Evolutionary conservation across 2,888 invertebrate species (phyloP), one percentile per base, ranked within the genome.

Genomic region (Polydrusus pterygomalis): DNA sequence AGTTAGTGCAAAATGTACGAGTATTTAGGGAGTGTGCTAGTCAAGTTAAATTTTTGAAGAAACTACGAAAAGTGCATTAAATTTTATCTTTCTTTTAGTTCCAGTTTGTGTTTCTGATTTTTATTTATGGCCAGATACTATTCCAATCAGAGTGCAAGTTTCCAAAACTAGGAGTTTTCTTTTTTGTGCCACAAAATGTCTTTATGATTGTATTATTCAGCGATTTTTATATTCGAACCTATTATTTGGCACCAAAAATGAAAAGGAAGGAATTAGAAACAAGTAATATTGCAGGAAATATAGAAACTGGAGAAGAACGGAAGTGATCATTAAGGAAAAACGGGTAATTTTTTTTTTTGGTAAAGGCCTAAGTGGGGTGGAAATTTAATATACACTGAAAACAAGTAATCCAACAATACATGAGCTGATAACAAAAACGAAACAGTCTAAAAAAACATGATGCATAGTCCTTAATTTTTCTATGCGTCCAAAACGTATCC

Each of bases 211-310:
- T 91, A 2, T 85, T 94, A 1, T 94, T 94, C 82, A 82, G 88
- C 0, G 92, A 94, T 74, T 94, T 94, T 84, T 94, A 94, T 79
- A 89, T 90, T 62, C 91, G 91, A 81, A 82, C 91, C 0, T 94
- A 94, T 81, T 81, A 92, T 47, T 47, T 63, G 40, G 81, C 78
- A 67, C 69, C 70, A 10, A 56, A 43, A 54, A 70, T 30, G 11
- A 69, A 56, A 13, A 74, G 49, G 40, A 62, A 63, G 34, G 51
- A 63, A 18, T n/a, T 56, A 18, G 43, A 54, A 58, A 58, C 5
- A 25, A 58, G 13, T n/a, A 30, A 56, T 1, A 34, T 10, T 56
- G 49, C 49, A 49, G 17, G 49, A 49, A 47, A 5, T 15, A 15
- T 15, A 47, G 47, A 10, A 43, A 43, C 49, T 25, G 25, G 25